Evolutionary conservation across 1,140 invertebrate species (phyloP), one percentile per base, ranked within the genome.

Genomic region (Manduca sexta): DNA sequence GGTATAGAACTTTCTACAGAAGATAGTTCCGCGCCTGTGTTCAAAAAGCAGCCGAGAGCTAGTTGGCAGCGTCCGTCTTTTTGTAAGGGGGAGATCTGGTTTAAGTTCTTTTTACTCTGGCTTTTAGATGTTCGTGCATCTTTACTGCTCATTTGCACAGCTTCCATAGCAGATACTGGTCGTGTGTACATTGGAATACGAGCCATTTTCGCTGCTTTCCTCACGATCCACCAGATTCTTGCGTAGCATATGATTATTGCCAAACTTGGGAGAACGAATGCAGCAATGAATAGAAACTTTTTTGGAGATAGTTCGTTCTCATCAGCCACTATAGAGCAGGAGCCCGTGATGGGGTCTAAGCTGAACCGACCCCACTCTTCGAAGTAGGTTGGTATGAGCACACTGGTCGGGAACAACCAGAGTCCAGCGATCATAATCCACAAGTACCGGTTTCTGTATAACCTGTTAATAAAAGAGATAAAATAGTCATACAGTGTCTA

Each of bases 201-300:
- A 13, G 90, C 89, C 50, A 90, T 91, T 7, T 88, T 76, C 0
- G 92, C 91, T 0, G 93, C 91, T 82, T 91, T 89, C 3, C 92
- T 87, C 0, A 95, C 93, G 17, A 95, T 93, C 55, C 90, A 91
- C 60, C 94, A 94, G 49, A 95, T 94, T 33, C 93, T 82, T 0
- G 93, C 91, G 62, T 95, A 95, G 64, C 93, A 95, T 40, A 93
- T 72, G 21, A 94, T 89, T 50, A 95, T 94, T 35, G 91, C 91
- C 16, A 93, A 56, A 64, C 92, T 93, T 1, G 93, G 93, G 14
- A 94, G 86, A 18, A 93, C 84, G 76, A 95, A 95, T 10, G 93
- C 93, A 1, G 91, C 78, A 0, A 93, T 87, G 69, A 95, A 95
- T 0, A 95, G 86, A 47, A 93, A 91, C 62, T 92, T 91, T 64